Evolutionary conservation across 2,888 invertebrate genomes (phyloP).

Genomic region (Andrena chrysosceles): DNA sequence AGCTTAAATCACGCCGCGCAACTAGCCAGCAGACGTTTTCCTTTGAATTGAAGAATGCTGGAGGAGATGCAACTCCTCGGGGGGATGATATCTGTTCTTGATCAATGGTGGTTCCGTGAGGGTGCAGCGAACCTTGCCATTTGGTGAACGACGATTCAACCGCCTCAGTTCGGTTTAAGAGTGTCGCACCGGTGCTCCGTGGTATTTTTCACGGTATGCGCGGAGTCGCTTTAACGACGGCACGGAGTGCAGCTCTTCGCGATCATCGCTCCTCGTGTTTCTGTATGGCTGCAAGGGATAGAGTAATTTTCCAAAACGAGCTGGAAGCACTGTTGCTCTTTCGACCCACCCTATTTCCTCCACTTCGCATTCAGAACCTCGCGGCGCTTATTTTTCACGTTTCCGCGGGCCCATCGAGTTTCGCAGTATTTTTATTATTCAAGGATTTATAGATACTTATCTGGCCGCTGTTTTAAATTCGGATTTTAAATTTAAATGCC

Average conservation of each 20-base stretch:
- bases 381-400: conserved; percentile 11
- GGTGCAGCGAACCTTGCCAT: too few species aligned
- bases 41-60: not conserved
- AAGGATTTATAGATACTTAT: conserved; percentile 30
- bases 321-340: not conserved
- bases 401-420: not conserved
- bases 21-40: not conserved
- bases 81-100: conserved; percentile 9
- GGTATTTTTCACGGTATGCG: too few species aligned
- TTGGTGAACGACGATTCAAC: too few species aligned
- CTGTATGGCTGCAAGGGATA: not conserved
- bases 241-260: too few species aligned
- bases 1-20: not conserved
- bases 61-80: not conserved
- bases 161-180: not conserved
- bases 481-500: conserved; percentile 38
- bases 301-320: conserved; percentile 25
- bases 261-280: not conserved
- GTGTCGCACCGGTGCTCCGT: too few species aligned
- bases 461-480: conserved; percentile 20
- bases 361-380: conserved; percentile 17
- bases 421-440: conserved; percentile 27
- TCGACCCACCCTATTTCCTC: conserved; percentile 7
- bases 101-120: not conserved
- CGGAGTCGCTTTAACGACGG: too few species aligned